Conservation (phyloP, 1,140 invertebrate species). For the Drosophila sp. region DNA sequence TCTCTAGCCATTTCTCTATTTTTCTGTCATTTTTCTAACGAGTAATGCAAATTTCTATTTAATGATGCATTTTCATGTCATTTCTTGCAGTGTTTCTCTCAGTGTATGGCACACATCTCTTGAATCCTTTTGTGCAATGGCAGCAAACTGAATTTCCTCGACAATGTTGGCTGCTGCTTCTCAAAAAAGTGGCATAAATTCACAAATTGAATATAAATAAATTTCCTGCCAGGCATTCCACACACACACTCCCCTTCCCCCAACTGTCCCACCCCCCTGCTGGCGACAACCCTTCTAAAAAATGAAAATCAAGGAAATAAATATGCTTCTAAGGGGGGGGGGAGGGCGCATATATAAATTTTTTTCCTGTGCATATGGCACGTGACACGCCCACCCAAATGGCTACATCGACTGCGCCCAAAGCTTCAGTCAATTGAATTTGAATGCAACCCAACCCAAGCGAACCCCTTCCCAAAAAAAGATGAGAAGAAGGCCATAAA, state of each 20-base stretch:
- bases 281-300: slow-evolving; percentile 21
- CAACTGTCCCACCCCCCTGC: not conserved
- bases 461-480: not conserved
- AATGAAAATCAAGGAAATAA: slow-evolving; percentile 40
- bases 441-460: slow-evolving; percentile 32
- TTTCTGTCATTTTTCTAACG: too few species aligned
- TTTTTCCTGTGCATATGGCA: slow-evolving; percentile 42
- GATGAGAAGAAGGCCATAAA: slow-evolving; percentile 37
- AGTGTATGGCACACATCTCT: slow-evolving; percentile 19
- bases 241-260: slow-evolving; percentile 2
- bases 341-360: slow-evolving; percentile 26
- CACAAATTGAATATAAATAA: slow-evolving; percentile 80
- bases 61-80: too few species aligned
- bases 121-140: slow-evolving; percentile 32
- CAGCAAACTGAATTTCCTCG: slow-evolving; percentile 64
- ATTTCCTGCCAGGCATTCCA: slow-evolving; percentile 65
- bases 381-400: slow-evolving; percentile 49
- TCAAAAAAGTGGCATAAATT: slow-evolving; percentile 64
- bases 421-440: slow-evolving; percentile 64
- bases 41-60: too few species aligned
- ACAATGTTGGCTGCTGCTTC: slow-evolving; percentile 32
- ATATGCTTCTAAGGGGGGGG: slow-evolving; percentile 33
- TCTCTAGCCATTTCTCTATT: too few species aligned
- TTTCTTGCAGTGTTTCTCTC: slow-evolving; percentile 14
- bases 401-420: slow-evolving; percentile 5